Base-by-base conservation (phyloP, 2,797 vertebrate species). In the Rhadinocentrus ornatus region DNA sequence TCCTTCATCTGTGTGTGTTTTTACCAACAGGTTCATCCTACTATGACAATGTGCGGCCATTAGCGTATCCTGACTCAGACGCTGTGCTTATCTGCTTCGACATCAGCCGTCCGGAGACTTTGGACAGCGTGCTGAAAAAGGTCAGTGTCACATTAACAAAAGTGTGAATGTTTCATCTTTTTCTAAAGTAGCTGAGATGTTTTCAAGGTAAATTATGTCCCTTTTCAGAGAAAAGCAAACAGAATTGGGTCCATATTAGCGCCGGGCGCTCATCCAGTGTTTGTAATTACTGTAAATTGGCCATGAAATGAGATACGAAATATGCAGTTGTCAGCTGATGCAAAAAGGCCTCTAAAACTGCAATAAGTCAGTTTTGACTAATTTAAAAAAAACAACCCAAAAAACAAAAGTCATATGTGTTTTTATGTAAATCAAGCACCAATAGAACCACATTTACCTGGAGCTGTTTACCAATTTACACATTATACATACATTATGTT, bases 71-170 rank as follows among this genome's bases (percentile, higher is more conserved):
- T 0, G 97, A 99, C 84, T 95, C 97, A 0, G 97, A 99, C 0
- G 97, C 97, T 0, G 97, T 99, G 55, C 97, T 99, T 87, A 96
- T 99, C 94, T 98, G 97, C 91, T 99, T 98, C 0, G 97, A 99
- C 91, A 96, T 98, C 91, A 98, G 96, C 88, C 95, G 97, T 60
- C 97, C 97, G 0, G 97, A 98, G 85, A 99, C 97, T 0, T 87
- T 98, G 91, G 96, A 98, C 92, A 98, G 95, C 0, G 96, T 99
- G 63, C 92, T 96, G 84, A 99, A 99, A 87, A 99, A 99, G 96
- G 97, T 99, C 84, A 93, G 94, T 79, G 55, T 63, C 69, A 73
- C 72, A 53, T 81, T 71, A 75, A 13, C 48, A 27, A 12, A 59
- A 62, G 65, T 56, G 57, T 60, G 67, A 81, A 63, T 2, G 20